Base-by-base conservation (phyloP, 2,113 vertebrate species). In the Hyaena hyaena region DNA sequence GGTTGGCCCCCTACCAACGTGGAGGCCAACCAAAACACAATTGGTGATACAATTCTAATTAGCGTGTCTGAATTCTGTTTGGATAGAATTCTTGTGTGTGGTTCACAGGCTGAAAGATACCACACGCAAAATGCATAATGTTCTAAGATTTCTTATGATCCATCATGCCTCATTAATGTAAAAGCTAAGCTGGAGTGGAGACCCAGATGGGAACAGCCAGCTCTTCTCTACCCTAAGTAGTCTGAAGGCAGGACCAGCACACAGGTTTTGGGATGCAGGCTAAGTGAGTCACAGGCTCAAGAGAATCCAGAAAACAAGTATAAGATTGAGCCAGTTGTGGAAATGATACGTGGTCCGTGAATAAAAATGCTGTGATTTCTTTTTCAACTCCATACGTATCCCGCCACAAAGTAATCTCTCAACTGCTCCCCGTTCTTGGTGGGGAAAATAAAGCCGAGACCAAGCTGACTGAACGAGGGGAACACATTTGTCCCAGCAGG, bases 1-100 rank as follows among this genome's bases (percentile, higher is more conserved):
- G 50, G 89, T 26, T 97, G 88, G 95, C 97, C 77, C 79, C 35
- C 83, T 86, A 95, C 86, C 91, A 87, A 86, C 7, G 80, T 16
- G 28, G 35, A 97, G 91, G 96, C 97, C 97, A 96, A 95, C 12
- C 39, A 82, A 98, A 97, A 97, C 92, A 95, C 23, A 66, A 81
- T 28, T 14, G 9, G 48, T 87, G 74, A 65, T 87, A 87, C 66
- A 66, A 68, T 90, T 93, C 89, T 80, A 95, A 95, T 97, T 77
- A 92, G 89, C 61, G 24, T 28, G 69, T 71, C 88, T 86, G 55
- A 95, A 86, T 58, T 88, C 85, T 85, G 77, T 73, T 90, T 95
- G 87, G 85, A 93, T 63, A 94, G 45, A 48, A 79, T 85, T 85
- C 88, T 79, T 88, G 43, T 10, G 31, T 58, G 87, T 63, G 58